Evolutionary conservation across 2,113 vertebrate species (phyloP).

Genomic region (Sula dactylatra): DNA sequence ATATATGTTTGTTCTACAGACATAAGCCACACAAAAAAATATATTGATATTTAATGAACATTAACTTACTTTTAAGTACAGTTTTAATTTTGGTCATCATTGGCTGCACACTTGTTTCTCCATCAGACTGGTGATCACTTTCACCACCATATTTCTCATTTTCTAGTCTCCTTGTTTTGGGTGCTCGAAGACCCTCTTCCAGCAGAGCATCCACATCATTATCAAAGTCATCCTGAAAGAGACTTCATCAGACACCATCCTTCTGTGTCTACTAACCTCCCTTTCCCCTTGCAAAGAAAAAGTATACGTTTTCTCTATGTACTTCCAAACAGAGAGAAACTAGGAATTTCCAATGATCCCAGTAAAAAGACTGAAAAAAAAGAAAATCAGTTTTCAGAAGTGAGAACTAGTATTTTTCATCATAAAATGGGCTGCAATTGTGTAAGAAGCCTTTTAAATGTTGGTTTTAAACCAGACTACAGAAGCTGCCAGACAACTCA

Average conservation of each 20-base stretch:
- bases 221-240: slow-evolving; percentile 98
- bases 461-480: neutral
- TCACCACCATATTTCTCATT: slow-evolving; percentile 86
- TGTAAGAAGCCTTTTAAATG: neutral
- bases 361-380: slow-evolving; percentile 48
- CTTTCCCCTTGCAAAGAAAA: neutral
- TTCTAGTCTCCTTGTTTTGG: slow-evolving; percentile 91
- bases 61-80: slow-evolving; percentile 94
- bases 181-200: slow-evolving; percentile 94
- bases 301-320: neutral
- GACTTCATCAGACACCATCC: slow-evolving; percentile 66
- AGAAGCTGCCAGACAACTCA: neutral
- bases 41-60: neutral
- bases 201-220: slow-evolving; percentile 97
- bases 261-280: neutral
- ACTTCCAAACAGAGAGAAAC: neutral
- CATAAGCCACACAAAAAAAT: neutral
- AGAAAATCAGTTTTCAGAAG: neutral
- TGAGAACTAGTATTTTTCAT: neutral
- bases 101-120: slow-evolving; percentile 92
- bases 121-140: slow-evolving; percentile 93
- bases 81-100: slow-evolving; percentile 99
- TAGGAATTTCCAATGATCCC: neutral
- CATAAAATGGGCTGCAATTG: neutral
- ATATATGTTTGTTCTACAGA: neutral